These are phyloP conservation scores for Etia nguti DNA, from an alignment of 2,113 vertebrate genomes.

Conservation along the genomic window DNA sequence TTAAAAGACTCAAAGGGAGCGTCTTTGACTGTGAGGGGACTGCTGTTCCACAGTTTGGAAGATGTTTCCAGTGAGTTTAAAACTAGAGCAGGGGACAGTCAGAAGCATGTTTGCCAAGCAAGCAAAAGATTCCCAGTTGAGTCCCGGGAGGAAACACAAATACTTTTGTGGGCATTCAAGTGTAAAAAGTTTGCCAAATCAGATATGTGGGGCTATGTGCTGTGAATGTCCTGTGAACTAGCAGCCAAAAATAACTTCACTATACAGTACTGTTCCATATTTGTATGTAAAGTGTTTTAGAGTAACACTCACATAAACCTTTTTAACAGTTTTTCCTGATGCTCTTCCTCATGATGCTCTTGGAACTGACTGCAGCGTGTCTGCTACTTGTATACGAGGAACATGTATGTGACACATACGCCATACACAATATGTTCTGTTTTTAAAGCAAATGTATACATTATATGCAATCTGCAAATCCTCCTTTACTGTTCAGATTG, in stretches of 20 bases:
- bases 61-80: not conserved
- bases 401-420: constrained; percentile 50
- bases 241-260: not conserved
- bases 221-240: not conserved
- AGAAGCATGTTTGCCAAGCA: not conserved
- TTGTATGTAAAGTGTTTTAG: not conserved
- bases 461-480: not conserved
- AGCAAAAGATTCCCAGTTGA: not conserved
- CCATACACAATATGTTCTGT: not conserved
- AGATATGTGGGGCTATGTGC: not conserved
- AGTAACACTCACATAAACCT: not conserved
- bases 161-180: not conserved
- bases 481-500: constrained; percentile 38
- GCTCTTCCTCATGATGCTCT: constrained; percentile 80
- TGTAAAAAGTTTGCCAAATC: not conserved
- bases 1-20: not conserved
- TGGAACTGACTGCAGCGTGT: constrained; percentile 75
- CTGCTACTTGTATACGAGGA: constrained; percentile 75
- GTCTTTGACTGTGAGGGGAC: not conserved
- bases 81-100: not conserved
- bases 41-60: not conserved
- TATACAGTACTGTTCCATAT: not conserved
- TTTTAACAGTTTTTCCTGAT: constrained; percentile 79
- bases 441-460: not conserved
- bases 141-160: not conserved